Conservation (phyloP, 2,113 vertebrate genomes). For the Epinephelus cyanopodus region DNA sequence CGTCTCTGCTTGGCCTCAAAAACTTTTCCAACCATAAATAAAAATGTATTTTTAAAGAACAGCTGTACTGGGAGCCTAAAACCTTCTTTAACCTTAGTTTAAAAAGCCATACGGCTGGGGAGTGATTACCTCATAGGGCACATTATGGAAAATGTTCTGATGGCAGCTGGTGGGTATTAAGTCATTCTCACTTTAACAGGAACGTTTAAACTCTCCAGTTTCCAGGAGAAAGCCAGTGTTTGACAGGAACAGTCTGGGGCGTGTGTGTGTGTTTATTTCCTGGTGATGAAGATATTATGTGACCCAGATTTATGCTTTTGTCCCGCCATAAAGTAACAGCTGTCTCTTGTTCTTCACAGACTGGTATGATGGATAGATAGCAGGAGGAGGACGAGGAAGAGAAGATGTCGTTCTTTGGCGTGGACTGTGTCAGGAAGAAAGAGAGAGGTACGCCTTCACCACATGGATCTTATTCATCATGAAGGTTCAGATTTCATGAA, state of each 20-base stretch:
- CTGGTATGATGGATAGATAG: conserved; percentile 81
- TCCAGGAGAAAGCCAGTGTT: neutral
- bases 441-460: conserved; percentile 78
- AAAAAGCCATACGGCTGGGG: neutral
- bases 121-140: conserved; percentile 56
- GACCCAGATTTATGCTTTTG: neutral
- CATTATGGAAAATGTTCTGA: conserved; percentile 42
- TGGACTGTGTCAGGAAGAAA: conserved; percentile 85
- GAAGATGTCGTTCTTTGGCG: conserved; percentile 88
- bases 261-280: neutral
- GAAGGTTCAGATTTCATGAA: neutral
- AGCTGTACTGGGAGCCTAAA: neutral
- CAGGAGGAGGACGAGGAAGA: conserved; percentile 51
- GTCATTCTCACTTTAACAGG: conserved; percentile 20
- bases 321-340: neutral
- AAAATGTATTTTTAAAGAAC: conserved; percentile 5
- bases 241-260: neutral
- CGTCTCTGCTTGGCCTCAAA: neutral
- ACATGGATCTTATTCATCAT: neutral
- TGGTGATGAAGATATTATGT: neutral
- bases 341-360: conserved; percentile 32
- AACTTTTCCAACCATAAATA: neutral
- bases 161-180: conserved; percentile 16
- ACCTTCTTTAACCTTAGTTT: neutral
- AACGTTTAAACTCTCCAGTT: neutral